Conservation (phyloP, 2,888 invertebrate genomes). For the Tetragonisca angustula region DNA sequence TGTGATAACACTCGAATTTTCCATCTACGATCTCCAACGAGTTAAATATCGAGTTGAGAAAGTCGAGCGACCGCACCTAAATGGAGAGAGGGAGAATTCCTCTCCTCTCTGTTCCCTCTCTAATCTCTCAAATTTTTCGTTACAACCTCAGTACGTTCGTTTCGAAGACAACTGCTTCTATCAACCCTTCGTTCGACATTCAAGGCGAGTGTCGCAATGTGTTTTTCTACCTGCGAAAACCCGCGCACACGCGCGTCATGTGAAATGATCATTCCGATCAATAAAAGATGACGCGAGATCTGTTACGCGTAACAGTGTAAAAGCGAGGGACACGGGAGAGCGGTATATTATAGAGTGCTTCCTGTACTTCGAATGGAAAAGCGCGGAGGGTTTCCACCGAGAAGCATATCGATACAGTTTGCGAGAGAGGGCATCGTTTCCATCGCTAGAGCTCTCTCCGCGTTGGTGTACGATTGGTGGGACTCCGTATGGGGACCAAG, state of each 20-base stretch:
- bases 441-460: conserved; percentile 41
- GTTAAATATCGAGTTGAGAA: background rate
- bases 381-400: background rate
- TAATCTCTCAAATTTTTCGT: background rate
- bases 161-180: background rate
- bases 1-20: background rate
- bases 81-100: background rate
- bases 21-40: background rate
- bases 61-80: no score
- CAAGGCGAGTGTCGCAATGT: background rate
- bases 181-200: background rate
- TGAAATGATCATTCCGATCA: background rate
- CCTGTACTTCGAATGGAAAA: background rate
- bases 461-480: conserved; percentile 43
- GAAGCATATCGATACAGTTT: conserved; percentile 29
- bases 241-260: background rate
- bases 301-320: background rate
- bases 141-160: background rate
- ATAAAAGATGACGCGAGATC: background rate
- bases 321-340: background rate
- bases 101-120: background rate
- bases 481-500: conserved; percentile 21
- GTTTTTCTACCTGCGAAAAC: background rate
- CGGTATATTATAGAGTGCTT: background rate
- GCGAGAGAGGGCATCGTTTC: conserved; percentile 46